Conservation (phyloP, 2,797 vertebrate species). For the Darevskia mixta region DNA sequence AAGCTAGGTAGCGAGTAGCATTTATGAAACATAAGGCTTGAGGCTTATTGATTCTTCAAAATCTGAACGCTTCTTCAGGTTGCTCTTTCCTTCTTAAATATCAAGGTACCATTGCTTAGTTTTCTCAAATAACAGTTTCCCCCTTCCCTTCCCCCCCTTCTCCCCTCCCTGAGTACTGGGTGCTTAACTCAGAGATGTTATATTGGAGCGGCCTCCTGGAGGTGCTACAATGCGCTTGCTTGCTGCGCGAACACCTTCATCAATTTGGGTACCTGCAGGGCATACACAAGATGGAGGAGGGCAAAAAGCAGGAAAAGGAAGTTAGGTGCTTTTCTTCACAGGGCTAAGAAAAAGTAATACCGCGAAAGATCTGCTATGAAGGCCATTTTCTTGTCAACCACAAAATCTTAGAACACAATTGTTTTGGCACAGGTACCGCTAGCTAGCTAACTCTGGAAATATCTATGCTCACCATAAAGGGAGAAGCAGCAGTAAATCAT, state of each 20-base stretch:
- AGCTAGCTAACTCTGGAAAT: background rate
- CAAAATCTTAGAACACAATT: background rate
- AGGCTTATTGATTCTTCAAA: slow-evolving; percentile 91
- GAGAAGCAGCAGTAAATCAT: background rate
- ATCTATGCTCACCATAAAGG: background rate
- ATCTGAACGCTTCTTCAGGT: slow-evolving; percentile 82
- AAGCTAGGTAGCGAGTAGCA: slow-evolving; percentile 89
- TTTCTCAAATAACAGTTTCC: slow-evolving; percentile 67
- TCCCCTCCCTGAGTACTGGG: slow-evolving; percentile 21
- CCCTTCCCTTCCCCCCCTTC: slow-evolving; percentile 53
- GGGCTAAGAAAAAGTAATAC: background rate
- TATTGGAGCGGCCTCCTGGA: slow-evolving; percentile 96
- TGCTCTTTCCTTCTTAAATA: slow-evolving; percentile 80
- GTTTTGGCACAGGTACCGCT: background rate
- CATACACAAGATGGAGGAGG: background rate
- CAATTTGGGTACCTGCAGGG: slow-evolving; percentile 78
- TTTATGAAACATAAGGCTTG: slow-evolving; percentile 96
- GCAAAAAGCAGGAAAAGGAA: fast-evolving
- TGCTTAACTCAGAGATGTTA: slow-evolving; percentile 95
- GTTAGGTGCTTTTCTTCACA: background rate
- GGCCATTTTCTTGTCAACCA: background rate
- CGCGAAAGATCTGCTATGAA: background rate
- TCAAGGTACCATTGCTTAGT: slow-evolving; percentile 80
- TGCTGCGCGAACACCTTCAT: slow-evolving; percentile 87
- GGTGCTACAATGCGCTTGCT: slow-evolving; percentile 95